Evolutionary conservation across 2,113 vertebrate species (phyloP).

Genomic region (Hippocampus barbouri): DNA sequence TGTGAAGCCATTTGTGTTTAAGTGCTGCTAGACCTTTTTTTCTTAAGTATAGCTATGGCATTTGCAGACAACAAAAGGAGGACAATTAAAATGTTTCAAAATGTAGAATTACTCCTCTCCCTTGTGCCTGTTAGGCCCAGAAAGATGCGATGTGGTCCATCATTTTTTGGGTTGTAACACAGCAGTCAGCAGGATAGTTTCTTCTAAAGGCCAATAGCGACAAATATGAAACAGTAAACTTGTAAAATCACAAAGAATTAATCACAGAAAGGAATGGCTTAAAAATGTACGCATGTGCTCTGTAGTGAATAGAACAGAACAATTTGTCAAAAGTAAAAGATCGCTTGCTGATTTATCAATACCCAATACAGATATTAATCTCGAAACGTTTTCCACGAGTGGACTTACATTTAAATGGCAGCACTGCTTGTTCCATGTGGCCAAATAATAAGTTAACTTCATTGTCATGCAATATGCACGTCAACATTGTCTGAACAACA

Average conservation of each 20-base stretch:
- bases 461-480: background rate
- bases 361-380: background rate
- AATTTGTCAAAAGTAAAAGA: background rate
- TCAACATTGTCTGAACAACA: background rate
- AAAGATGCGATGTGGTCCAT: conserved; percentile 15
- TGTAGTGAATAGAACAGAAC: background rate
- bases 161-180: conserved; percentile 22
- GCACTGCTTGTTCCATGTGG: background rate
- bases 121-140: background rate
- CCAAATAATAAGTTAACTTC: background rate
- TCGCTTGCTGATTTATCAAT: background rate
- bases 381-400: background rate
- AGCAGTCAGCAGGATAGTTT: conserved; percentile 12
- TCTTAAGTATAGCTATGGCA: background rate
- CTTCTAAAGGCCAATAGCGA: background rate
- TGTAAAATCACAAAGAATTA: background rate
- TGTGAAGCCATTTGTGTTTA: background rate
- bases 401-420: background rate
- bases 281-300: background rate
- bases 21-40: background rate
- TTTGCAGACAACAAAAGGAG: background rate
- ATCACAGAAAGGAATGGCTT: background rate
- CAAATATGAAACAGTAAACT: conserved; percentile 4
- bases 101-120: conserved; percentile 22
- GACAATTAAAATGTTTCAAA: conserved; percentile 2